Evolutionary conservation across 2,888 invertebrate genomes (phyloP), one percentile per base, ranked within the genome.

Genomic region (Melolontha melolontha): DNA sequence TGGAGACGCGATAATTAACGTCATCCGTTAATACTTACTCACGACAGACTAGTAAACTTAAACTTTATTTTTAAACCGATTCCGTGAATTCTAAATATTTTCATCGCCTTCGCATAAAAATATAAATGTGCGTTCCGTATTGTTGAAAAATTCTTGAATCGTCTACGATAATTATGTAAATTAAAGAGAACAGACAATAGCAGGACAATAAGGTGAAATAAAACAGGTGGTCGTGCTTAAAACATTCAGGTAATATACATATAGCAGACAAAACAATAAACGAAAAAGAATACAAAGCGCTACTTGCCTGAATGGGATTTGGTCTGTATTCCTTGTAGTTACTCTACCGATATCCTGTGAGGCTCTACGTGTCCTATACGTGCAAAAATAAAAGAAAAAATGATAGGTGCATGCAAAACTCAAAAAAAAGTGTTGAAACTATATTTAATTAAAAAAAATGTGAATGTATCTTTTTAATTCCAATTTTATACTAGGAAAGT

Each of bases 301-400:
- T 62, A 80, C 82, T 64, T 78, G 82, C 82, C 82, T 75, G 44
- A 69, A 79, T 34, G 81, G 80, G 67, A 82, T 75, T 71, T 78
- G 78, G 71, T 80, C 80, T 59, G 71, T 75, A 77, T 79, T 75
- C 55, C 83, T 71, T 59, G 50, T 80, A 22, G 80, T 78, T 82
- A 91, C 87, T 85, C 84, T 83, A 75, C 86, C 85, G 75, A 88
- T 87, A 85, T 94, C 94, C 87, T 93, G 93, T 79, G 94, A 94
- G 82, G 93, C 91, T 84, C 94, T 91, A 84, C 94, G 91, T 87
- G 93, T 92, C 91, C 94, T 94, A 88, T 83, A 86, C 70, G 70
- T 75, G 77, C 77, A 78, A 73, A 79, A 78, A 79, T 70, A 74
- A 75, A 79, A 79, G 80, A 73, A 73, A 71, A 72, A 50, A 68